Conservation (phyloP, 2,888 invertebrate species). For the Lottia gigantea region DNA sequence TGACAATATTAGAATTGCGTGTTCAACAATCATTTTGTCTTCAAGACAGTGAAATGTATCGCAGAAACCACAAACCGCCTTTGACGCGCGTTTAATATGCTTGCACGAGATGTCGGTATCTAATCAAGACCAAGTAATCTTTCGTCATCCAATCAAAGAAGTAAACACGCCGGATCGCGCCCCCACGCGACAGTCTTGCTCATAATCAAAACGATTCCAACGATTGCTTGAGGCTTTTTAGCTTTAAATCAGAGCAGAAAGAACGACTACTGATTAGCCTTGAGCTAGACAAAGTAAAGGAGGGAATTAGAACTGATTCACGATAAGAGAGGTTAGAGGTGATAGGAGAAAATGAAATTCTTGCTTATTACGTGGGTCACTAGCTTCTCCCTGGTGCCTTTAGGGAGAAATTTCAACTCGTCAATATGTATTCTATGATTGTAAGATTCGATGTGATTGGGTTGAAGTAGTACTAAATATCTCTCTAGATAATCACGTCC, state of each 20-base stretch:
- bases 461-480: too few species aligned
- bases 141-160: constrained; percentile 23
- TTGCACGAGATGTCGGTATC: constrained; percentile 20
- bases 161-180: constrained; percentile 15
- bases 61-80: constrained; percentile 25
- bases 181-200: not conserved
- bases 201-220: constrained; percentile 8
- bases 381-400: not conserved
- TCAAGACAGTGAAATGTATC: constrained; percentile 13
- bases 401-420: too few species aligned
- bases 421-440: too few species aligned
- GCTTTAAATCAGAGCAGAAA: not conserved
- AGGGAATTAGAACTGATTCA: not conserved
- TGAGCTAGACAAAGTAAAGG: not conserved
- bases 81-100: constrained; percentile 24
- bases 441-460: too few species aligned
- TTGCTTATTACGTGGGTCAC: not conserved
- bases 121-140: constrained; percentile 22
- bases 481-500: too few species aligned
- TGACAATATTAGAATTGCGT: constrained; percentile 5
- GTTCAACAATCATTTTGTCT: constrained; percentile 1
- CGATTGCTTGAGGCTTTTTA: not conserved
- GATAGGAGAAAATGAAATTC: not conserved
- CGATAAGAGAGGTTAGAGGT: too few species aligned
- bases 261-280: not conserved